Evolutionary conservation across 1,140 invertebrate genomes (phyloP), one percentile per base, ranked within the genome.

Genomic region (Maniola jurtina): DNA sequence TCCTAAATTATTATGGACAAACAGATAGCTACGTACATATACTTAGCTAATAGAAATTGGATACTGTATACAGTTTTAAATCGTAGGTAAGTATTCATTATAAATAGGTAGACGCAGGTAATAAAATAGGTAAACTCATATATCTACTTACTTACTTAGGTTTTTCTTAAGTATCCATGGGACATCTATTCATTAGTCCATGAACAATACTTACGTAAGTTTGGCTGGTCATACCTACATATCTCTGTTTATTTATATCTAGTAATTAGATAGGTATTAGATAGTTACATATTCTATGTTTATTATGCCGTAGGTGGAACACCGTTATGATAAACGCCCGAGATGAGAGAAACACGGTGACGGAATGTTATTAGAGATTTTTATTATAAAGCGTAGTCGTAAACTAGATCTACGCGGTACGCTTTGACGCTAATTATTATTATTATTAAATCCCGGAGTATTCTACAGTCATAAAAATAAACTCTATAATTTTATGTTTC

Each of bases 1-100:
- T 70, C 59, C 67, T 61, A 68, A 77, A 81, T 80, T 83, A 80
- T 79, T 83, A 80, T 79, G 73, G 77, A 83, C 64, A 75, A 78
- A 77, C 66, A 76, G 70, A 61, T 61, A 75, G 73, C n/a, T n/a
- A n/a, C n/a, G 73, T 13, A 40, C n/a, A 79, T 77, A 75, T 25
- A 25, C 25, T 25, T 25, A 25, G 25, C 4, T 25, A 71, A 35
- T 72, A 75, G 84, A 82, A 85, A 86, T 86, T 85, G 83, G 81
- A 86, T 81, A 84, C 73, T 25, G 1, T n/a, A n/a, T n/a, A n/a
- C n/a, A n/a, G n/a, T n/a, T n/a, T n/a, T n/a, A n/a, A n/a, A n/a
- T n/a, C n/a, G n/a, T n/a, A n/a, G n/a, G n/a, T n/a, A n/a, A n/a
- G n/a, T n/a, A n/a, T n/a, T n/a, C n/a, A n/a, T n/a, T n/a, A n/a